These are phyloP conservation scores for Caenorhabditis elegans DNA, from an alignment of 1,140 invertebrate genomes.

Conservation along the genomic window DNA sequence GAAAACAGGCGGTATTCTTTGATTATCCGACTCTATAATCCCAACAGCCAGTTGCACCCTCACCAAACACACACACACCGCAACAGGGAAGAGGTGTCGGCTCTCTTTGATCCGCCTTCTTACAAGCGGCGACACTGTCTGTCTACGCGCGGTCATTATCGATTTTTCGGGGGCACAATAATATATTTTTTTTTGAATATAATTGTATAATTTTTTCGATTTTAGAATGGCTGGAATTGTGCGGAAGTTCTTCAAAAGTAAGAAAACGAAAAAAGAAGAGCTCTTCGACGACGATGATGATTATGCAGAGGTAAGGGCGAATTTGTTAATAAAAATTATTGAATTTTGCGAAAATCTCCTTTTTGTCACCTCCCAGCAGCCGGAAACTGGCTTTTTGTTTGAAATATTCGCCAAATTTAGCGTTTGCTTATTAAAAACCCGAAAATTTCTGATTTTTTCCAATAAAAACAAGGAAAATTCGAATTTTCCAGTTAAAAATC, in stretches of 20 bases:
- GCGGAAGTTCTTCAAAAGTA: neutral
- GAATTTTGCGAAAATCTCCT: too few relatives aligned
- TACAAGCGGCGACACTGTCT: neutral
- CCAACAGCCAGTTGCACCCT: too few relatives aligned
- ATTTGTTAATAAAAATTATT: neutral
- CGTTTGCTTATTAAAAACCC: too few relatives aligned
- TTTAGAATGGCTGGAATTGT: constrained; percentile 20
- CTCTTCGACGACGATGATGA: neutral
- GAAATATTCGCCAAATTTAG: too few relatives aligned
- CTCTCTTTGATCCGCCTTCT: neutral
- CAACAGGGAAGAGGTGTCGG: neutral
- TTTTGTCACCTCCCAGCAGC: too few relatives aligned
- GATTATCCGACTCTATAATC: too few relatives aligned
- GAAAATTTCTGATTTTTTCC: too few relatives aligned
- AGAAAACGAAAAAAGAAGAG: neutral
- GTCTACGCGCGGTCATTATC: neutral
- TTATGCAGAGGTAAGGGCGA: neutral
- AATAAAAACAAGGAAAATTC: too few relatives aligned
- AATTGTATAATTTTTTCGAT: neutral
- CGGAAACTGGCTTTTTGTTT: too few relatives aligned
- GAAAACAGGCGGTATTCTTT: too few relatives aligned
- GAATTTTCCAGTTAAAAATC: too few relatives aligned
- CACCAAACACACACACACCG: too few relatives aligned
- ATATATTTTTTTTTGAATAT: neutral
- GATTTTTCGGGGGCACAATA: neutral